These are phyloP conservation scores for Oenanthe oenanthe DNA, from an alignment of 2,113 vertebrate genomes.

Conservation along the genomic window DNA sequence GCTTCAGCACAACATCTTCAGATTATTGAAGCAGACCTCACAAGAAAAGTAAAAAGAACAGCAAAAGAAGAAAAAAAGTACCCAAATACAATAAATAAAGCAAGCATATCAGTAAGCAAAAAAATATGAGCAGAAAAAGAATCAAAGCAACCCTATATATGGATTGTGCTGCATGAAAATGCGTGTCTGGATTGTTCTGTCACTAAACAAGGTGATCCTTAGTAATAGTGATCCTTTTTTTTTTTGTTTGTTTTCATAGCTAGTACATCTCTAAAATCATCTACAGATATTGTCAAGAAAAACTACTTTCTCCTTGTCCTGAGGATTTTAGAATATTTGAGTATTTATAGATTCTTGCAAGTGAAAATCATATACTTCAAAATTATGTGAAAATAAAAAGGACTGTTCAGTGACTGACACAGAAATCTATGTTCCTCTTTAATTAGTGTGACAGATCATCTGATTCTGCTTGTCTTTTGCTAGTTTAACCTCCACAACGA, in stretches of 20 bases:
- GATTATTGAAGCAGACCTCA: not conserved
- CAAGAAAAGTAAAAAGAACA: not conserved
- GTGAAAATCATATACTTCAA: not conserved
- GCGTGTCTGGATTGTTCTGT: not conserved
- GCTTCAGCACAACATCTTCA: not conserved
- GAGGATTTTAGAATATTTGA: not conserved
- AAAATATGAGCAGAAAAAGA: not conserved
- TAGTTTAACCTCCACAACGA: not conserved
- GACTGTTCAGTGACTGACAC: not conserved
- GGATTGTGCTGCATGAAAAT: not conserved
- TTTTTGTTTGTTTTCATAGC: not conserved
- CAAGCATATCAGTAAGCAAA: accelerated
- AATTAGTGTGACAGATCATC: not conserved
- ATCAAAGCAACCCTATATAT: not conserved
- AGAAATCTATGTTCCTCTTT: not conserved
- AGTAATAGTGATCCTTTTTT: not conserved
- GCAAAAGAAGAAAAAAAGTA: not conserved
- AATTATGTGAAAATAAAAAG: not conserved
- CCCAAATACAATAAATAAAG: not conserved
- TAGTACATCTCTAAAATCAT: not conserved
- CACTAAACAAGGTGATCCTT: not conserved
- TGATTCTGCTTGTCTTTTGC: not conserved
- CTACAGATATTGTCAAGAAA: not conserved
- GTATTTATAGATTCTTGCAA: not conserved
- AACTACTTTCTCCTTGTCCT: not conserved